These are phyloP conservation scores for Drymodes brunneopygia DNA, from an alignment of 2,113 vertebrate genomes.

Conservation along the genomic window DNA sequence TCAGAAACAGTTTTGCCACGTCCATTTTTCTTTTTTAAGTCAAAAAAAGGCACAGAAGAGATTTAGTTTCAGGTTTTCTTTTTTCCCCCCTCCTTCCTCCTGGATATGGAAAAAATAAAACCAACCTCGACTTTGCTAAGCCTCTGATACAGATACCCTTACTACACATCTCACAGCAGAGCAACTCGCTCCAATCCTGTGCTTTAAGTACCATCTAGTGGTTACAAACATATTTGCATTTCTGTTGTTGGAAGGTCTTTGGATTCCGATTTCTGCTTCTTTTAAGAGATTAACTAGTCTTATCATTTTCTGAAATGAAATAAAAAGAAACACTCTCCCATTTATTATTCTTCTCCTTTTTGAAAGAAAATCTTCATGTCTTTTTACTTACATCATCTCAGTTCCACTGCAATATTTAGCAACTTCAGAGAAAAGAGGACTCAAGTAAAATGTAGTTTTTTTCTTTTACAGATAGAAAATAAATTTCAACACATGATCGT, in stretches of 20 bases:
- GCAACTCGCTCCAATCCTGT: conserved; percentile 39
- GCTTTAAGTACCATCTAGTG: conserved; percentile 77
- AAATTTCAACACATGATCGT: neutral
- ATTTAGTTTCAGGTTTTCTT: conserved; percentile 17
- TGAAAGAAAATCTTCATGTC: neutral
- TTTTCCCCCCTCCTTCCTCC: neutral
- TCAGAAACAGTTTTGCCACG: conserved; percentile 71
- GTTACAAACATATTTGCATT: conserved; percentile 4
- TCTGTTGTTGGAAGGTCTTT: neutral
- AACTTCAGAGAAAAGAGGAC: neutral
- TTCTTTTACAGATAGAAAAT: neutral
- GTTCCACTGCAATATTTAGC: neutral
- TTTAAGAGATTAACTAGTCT: neutral
- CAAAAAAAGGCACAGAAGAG: conserved; percentile 51
- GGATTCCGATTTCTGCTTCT: neutral
- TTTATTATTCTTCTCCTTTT: neutral
- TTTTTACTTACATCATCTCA: neutral
- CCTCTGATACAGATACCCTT: neutral
- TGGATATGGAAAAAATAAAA: conserved; percentile 12
- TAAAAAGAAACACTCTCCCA: neutral
- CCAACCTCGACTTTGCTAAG: conserved; percentile 6
- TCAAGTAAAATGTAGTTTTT: neutral
- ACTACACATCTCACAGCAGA: neutral
- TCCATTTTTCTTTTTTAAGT: conserved; percentile 76
- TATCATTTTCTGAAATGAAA: neutral